Percentiles rank a stretch among this genome's conserved stretches.
Evolutionary conservation across 35 echinoderm and acorn worm species (phyloP).

Genomic region (Heliocidaris tuberculata): DNA sequence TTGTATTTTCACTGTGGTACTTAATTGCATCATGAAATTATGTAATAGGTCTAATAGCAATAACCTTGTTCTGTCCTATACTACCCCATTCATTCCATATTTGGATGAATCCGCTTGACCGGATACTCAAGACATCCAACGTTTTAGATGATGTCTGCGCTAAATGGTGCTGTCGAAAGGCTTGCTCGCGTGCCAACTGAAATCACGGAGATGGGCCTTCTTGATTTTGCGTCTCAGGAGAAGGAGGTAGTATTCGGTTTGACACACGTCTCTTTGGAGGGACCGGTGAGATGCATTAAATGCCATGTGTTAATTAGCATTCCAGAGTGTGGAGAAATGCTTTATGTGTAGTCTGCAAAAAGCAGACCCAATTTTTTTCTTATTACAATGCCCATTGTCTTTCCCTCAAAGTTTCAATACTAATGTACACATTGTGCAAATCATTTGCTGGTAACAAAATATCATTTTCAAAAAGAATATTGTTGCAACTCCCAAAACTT

Average conservation of each 20-base stretch:
- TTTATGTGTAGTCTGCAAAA: neutral
- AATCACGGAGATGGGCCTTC: neutral
- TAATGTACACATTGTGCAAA: too few species aligned
- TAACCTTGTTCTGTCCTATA: neutral
- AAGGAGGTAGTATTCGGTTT: neutral
- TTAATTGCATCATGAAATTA: neutral
- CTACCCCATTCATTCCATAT: neutral
- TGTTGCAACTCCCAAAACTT: too few species aligned
- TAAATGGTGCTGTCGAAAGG: neutral
- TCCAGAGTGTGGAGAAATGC: neutral
- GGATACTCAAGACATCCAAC: neutral
- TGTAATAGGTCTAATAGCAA: neutral
- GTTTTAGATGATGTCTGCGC: neutral
- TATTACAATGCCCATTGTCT: neutral
- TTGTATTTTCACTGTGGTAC: neutral
- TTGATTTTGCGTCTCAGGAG: neutral
- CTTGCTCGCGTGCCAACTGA: neutral
- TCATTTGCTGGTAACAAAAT: too few species aligned
- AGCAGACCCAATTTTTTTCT: neutral
- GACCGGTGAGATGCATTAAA: neutral
- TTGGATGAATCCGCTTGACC: neutral
- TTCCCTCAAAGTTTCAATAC: too few species aligned
- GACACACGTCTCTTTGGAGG: neutral
- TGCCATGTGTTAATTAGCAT: slow-evolving; percentile 7
- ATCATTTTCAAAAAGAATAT: too few species aligned